Conservation (phyloP, 92 coral and sea anemone species). For the Parazoanthus atlanticus region DNA sequence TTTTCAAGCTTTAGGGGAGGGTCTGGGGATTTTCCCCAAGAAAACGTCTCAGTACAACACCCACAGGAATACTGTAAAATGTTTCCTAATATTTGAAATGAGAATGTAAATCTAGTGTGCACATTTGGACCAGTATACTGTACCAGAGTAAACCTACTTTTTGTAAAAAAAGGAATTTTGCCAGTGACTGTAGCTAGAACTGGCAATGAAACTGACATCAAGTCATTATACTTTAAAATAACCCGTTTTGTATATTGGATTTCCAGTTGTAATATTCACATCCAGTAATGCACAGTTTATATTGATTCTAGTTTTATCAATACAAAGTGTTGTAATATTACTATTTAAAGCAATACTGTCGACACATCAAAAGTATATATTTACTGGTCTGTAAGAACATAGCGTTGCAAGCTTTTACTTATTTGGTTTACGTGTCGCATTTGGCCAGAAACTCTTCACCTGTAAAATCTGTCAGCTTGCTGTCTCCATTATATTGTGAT, state of each 20-base stretch:
- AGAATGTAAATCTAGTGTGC: no score
- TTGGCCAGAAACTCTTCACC: neutral
- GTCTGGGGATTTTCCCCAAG: no score
- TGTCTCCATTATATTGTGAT: neutral
- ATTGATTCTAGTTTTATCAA: neutral
- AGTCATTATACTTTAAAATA: neutral
- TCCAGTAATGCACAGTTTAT: neutral
- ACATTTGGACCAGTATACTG: no score
- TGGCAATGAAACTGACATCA: neutral
- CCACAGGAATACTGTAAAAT: no score
- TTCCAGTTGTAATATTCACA: neutral
- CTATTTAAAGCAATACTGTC: neutral
- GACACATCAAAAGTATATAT: neutral
- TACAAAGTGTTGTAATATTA: neutral
- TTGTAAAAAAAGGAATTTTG: no score
- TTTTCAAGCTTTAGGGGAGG: no score
- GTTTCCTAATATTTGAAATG: no score
- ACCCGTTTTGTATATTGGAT: neutral
- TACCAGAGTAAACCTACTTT: no score
- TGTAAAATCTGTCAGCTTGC: neutral
- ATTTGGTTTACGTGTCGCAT: neutral
- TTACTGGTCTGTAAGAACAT: neutral
- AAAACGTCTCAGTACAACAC: no score
- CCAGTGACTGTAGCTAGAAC: neutral
- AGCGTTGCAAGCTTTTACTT: neutral